Base-by-base conservation (phyloP, 2,888 invertebrate genomes). In the Ochropacha duplaris region DNA sequence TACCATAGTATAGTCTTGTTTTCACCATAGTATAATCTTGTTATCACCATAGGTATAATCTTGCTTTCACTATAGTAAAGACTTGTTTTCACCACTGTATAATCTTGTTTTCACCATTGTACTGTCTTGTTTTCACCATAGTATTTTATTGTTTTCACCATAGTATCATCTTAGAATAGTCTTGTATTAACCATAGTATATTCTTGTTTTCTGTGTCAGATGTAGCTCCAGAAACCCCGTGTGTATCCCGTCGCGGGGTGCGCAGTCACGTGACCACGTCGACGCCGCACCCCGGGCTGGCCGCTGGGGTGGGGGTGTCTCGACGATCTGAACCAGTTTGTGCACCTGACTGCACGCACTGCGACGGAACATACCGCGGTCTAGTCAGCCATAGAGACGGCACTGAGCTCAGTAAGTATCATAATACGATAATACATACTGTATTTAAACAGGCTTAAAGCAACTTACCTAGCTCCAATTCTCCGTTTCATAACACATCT, bases 311-410 rank as follows among this genome's bases (percentile, higher is more conserved):
- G 75, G 9, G 9, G 31, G 31, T 9, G 62, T 65, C 71, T 57
- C 68, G 78, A 9, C 57, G 49, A 57, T 8, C 49, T 56, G 24
- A 36, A 56, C 64, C 60, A 52, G 56, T 70, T 3, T 8, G 31
- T 3, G 36, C 56, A 76, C 57, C 59, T 16, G 56, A 69, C 61
- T 68, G 78, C 60, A 71, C 65, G 31, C 76, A 75, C 61, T 64
- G 66, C 11, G 90, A 91, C 72, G 93, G 92, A 65, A 90, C 92
- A 1, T 93, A 93, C 75, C 72, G 87, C 22, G 91, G 92, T 49
- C 68, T 82, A 1, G 89, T 91, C 8, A 54, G 84, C 55, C 93
- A 93, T 57, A 82, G 82, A 56, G 93, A 93, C 58, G 93, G 92
- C 58, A 89, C 93, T 0, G 90, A 92, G 56, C 87, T 93, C 8